These are phyloP conservation scores for Heliconius eleuchia DNA, from an alignment of 1,140 invertebrate species.

Conservation along the genomic window DNA sequence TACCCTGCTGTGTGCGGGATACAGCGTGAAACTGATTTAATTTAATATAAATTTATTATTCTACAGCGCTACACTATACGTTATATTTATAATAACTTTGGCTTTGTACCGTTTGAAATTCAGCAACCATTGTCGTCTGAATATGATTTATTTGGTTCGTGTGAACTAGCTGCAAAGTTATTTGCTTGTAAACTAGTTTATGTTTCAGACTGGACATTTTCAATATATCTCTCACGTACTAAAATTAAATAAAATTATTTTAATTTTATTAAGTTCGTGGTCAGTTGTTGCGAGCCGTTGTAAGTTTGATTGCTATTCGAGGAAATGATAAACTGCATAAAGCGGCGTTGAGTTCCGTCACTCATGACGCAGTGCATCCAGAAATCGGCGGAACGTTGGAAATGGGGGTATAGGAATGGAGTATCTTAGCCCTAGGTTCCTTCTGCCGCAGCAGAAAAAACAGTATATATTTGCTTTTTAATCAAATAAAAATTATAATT, in stretches of 20 bases:
- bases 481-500: too few species aligned
- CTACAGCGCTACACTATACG: background rate
- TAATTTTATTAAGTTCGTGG: background rate
- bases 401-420: too few species aligned
- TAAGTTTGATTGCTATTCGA: too few species aligned
- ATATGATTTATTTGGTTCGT: conserved; percentile 12
- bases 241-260: conserved; percentile 1
- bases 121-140: conserved; percentile 3
- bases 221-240: background rate
- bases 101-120: conserved; percentile 13
- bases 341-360: too few species aligned
- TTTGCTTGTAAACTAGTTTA: conserved; percentile 12
- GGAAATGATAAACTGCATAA: too few species aligned
- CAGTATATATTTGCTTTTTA: too few species aligned
- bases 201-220: conserved; percentile 3
- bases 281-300: too few species aligned
- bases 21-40: background rate
- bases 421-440: too few species aligned
- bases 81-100: conserved; percentile 13
- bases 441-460: too few species aligned
- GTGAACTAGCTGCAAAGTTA: conserved; percentile 1
- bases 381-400: too few species aligned
- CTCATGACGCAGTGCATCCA: too few species aligned
- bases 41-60: conserved; percentile 1
- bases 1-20: too few species aligned